These are phyloP conservation scores for Armadillidium nasatum DNA, from an alignment of 1,140 invertebrate species.

Conservation along the genomic window DNA sequence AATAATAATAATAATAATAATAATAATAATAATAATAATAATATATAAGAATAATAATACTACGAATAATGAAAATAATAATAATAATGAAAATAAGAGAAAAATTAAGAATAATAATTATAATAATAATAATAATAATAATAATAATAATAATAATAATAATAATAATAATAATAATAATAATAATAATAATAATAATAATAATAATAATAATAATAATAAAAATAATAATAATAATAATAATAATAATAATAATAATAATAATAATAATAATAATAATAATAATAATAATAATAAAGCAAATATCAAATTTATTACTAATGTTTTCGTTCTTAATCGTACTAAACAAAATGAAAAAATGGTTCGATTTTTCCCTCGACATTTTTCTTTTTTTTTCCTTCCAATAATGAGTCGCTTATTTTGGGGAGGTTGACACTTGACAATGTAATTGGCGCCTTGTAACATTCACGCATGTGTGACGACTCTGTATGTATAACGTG, in stretches of 20 bases:
- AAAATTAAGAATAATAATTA: no score
- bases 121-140: slow-evolving; percentile 8
- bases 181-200: slow-evolving; percentile 23
- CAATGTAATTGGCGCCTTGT: not conserved
- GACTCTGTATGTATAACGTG: not conserved
- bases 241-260: slow-evolving; percentile 13
- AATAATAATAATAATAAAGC: no score
- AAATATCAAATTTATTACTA: no score
- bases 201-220: slow-evolving; percentile 19
- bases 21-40: not conserved
- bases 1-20: not conserved
- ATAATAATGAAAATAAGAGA: no score
- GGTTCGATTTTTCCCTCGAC: not conserved
- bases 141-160: not conserved
- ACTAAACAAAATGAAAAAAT: no score
- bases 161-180: slow-evolving; percentile 23
- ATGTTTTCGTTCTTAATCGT: no score
- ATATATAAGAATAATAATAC: no score
- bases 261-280: slow-evolving; percentile 10
- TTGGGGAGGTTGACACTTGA: not conserved
- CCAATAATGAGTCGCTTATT: slow-evolving; percentile 6
- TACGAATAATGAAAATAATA: no score
- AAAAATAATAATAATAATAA: slow-evolving; percentile 6
- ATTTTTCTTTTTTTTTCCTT: not conserved
- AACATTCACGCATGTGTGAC: not conserved